Base-by-base conservation (phyloP, 2,797 vertebrate species). In the Buphagus erythrorhynchus region DNA sequence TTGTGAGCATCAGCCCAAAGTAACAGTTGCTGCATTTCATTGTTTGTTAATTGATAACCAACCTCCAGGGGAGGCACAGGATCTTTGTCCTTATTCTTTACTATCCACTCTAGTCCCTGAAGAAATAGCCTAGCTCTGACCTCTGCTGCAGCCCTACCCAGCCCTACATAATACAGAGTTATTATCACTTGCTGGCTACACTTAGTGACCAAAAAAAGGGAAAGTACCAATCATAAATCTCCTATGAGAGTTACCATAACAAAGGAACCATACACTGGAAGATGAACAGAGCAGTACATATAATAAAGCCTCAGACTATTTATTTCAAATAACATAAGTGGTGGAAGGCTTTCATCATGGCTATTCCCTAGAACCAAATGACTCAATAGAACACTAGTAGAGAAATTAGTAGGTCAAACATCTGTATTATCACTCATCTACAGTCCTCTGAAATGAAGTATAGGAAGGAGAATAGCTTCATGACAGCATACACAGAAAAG, bases 161-260 rank as follows among this genome's bases (percentile, higher is more conserved):
- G 49, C 0, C 0, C 17, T 3, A 4, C 5, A 0, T 3, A 25
- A 36, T 18, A 57, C 15, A 76, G n/a, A 21, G 33, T 65, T 19
- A 11, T 36, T 85, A 12, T 31, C 42, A 24, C 45, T 67, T 51
- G 33, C 43, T 91, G 57, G 52, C 72, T 86, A 51, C 14, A 36
- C 52, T 25, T 1, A 54, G 25, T 22, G 16, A 84, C 48, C 63
- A 85, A 86, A 62, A 40, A 79, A 38, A 43, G 24, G 25, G 35
- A 78, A 91, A 54, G 17, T 13, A 4, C 6, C 22, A 49, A 13
- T 77, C 28, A 17, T 16, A 80, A 57, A 86, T 43, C 58, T 21
- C 9, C 38, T 6, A 0, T 29, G 4, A 94, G 31, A 69, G 20
- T 49, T 65, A 73, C n/a, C 69, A 4, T 16, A 82, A 58, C 45